phyloP scores from a whole-genome alignment of 2,113 vertebrate species.

The Haplotaxodon microlepis region DNA sequence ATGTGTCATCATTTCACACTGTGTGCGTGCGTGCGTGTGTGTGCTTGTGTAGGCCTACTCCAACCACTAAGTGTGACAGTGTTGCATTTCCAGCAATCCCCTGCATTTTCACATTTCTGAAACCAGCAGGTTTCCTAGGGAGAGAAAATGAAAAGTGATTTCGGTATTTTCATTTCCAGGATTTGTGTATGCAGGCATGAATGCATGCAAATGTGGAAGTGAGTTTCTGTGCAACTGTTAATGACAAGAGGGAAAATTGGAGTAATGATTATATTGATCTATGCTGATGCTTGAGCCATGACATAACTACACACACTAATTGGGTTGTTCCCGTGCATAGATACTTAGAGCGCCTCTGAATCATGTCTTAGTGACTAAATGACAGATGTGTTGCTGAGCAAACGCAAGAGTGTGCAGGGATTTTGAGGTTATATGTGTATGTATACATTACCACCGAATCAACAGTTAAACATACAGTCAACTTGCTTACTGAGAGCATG shows the following conservation, averaged over 20 bases:
- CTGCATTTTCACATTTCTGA: background rate
- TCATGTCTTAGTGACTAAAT: slow-evolving; percentile 17
- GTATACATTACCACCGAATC: background rate
- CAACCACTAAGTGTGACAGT: background rate
- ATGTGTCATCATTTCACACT: slow-evolving; percentile 1
- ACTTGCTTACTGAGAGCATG: background rate
- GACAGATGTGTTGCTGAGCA: background rate
- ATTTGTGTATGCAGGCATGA: background rate
- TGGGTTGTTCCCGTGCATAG: slow-evolving; percentile 30
- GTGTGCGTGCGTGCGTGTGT: background rate
- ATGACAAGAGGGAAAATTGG: slow-evolving; percentile 41
- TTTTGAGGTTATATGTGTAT: background rate
- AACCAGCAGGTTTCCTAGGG: background rate
- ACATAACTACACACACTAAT: slow-evolving; percentile 51
- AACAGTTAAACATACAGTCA: background rate
- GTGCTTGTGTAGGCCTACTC: background rate
- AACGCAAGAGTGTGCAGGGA: background rate
- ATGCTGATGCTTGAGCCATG: slow-evolving; percentile 38
- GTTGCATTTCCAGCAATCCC: background rate
- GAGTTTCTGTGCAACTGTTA: slow-evolving; percentile 9
- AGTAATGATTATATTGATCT: slow-evolving; percentile 58
- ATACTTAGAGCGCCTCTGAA: slow-evolving; percentile 21
- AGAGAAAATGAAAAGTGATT: background rate
- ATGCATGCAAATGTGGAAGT: slow-evolving; percentile 1
- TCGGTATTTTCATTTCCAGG: background rate